Percentiles rank a stretch among this genome's conserved stretches.
phyloP scores from a whole-genome alignment of 1,140 invertebrate species.

The Venustaconcha ellipsiformis region DNA sequence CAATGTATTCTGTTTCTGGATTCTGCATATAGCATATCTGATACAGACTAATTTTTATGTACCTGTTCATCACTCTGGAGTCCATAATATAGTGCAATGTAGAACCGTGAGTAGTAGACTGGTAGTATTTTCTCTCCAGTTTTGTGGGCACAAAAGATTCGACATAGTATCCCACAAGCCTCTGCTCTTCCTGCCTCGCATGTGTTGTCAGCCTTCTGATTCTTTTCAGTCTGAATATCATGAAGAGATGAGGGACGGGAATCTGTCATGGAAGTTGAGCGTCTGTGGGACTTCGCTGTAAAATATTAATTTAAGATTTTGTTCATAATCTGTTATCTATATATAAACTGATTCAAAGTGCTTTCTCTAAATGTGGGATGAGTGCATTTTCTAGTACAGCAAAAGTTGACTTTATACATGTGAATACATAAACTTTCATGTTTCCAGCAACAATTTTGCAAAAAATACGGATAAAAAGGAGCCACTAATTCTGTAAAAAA shows the following conservation, averaged over 20 bases:
- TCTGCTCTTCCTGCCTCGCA: conserved; percentile 86
- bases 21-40: background rate
- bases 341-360: too few species aligned
- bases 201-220: conserved; percentile 42
- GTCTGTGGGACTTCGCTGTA: conserved; percentile 44
- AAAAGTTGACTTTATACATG: too few species aligned
- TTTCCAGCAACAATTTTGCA: too few species aligned
- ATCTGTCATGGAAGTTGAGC: conserved; percentile 61
- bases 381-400: too few species aligned
- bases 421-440: too few species aligned
- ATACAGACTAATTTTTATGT: background rate
- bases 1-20: too few species aligned
- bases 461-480: too few species aligned
- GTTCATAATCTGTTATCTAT: too few species aligned
- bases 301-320: too few species aligned
- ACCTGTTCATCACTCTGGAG: conserved; percentile 75
- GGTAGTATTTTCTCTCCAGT: conserved; percentile 95
- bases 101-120: conserved; percentile 94
- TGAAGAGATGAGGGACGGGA: conserved; percentile 15
- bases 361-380: too few species aligned
- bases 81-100: conserved; percentile 90
- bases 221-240: conserved; percentile 16
- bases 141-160: conserved; percentile 97
- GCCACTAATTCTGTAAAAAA: too few species aligned
- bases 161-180: conserved; percentile 92